A percentile compares a stretch with the other conserved stretches of the same genome.
phyloP scores from a whole-genome alignment of 37 sponge, comb jelly and placozoan genomes.

The Oscarella lobularis region DNA sequence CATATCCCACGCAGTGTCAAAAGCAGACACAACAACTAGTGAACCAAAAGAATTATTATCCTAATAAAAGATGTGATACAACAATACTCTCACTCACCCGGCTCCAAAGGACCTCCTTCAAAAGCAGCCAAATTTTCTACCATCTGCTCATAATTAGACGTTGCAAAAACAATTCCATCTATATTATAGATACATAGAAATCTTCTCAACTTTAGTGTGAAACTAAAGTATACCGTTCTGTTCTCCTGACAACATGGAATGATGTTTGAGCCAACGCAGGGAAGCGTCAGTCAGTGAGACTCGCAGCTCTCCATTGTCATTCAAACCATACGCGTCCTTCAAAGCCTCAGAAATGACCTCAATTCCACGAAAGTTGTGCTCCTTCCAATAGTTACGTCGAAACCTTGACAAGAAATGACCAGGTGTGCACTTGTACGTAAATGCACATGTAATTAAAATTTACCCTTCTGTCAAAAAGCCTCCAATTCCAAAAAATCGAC shows the following conservation, averaged over 20 bases:
- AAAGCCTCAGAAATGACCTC: conserved; percentile 33
- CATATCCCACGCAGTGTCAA: conserved; percentile 55
- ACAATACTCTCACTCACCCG: conserved; percentile 10
- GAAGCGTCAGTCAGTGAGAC: conserved; percentile 49
- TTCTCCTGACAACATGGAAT: conserved; percentile 40
- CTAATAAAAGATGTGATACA: too few relatives aligned
- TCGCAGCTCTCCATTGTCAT: conserved; percentile 8
- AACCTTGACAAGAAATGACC: too few relatives aligned
- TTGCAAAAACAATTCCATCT: conserved; percentile 68
- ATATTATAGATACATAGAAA: too few relatives aligned
- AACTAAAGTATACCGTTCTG: too few relatives aligned
- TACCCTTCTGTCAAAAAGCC: conserved; percentile 12
- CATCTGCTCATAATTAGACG: conserved; percentile 40
- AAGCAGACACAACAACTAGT: conserved; percentile 14
- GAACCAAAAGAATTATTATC: too few relatives aligned
- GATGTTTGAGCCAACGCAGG: conserved; percentile 63
- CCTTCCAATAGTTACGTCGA: conserved; percentile 55
- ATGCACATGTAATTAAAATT: too few relatives aligned
- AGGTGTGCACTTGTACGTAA: too few relatives aligned
- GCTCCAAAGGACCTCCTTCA: conserved; percentile 56
- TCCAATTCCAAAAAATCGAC: conserved; percentile 42
- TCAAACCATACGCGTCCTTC: conserved; percentile 31
- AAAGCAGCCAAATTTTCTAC: conserved; percentile 41
- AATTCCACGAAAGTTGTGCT: conserved; percentile 42
- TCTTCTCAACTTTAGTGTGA: too few relatives aligned